Conservation (phyloP, 2,797 vertebrate genomes). For the Crypturellus tataupa region DNA sequence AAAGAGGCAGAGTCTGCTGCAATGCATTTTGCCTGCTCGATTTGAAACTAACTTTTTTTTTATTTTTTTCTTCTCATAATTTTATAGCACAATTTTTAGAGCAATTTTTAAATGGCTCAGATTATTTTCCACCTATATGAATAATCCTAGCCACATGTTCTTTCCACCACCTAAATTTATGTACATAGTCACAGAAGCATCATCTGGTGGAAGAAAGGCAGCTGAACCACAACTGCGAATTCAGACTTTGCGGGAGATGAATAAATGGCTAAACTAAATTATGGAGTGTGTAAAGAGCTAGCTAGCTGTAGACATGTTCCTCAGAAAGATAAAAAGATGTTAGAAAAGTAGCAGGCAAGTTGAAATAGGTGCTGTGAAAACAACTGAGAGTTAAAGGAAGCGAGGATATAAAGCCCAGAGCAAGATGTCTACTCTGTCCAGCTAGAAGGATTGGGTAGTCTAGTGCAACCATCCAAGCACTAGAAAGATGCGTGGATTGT, state of each 20-base stretch:
- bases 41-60: neutral
- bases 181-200: neutral
- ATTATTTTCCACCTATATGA: neutral
- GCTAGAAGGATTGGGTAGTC: neutral
- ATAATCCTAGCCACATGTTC: neutral
- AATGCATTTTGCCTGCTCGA: neutral
- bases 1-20: neutral
- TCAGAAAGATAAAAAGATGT: neutral
- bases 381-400: neutral
- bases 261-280: neutral
- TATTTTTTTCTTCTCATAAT: neutral
- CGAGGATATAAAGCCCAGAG: neutral
- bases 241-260: neutral
- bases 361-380: neutral
- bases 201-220: neutral
- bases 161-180: neutral
- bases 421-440: neutral
- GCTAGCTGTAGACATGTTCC: neutral
- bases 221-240: neutral
- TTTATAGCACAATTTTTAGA: neutral
- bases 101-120: neutral
- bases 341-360: neutral
- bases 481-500: neutral
- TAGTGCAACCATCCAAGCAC: neutral
- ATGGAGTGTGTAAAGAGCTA: neutral